Percentiles rank a stretch among this genome's conserved stretches.
These are phyloP conservation scores for Lagocephalus sceleratus DNA, from an alignment of 2,797 vertebrate genomes.

Conservation along the genomic window DNA sequence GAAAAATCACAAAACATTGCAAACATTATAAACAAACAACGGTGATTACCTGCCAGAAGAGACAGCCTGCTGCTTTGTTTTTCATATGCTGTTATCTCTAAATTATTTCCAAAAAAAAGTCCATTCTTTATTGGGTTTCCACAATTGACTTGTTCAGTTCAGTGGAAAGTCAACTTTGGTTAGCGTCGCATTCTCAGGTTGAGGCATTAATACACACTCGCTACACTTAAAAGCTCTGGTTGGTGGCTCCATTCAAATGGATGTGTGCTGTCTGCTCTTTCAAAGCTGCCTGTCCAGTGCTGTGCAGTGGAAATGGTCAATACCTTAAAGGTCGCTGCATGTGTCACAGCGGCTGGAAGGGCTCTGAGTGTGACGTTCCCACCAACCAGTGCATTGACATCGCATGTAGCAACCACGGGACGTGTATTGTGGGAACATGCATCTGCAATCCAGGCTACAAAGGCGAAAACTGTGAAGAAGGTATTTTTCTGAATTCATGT, in stretches of 20 bases:
- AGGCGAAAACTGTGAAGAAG: constrained; percentile 83
- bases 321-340: constrained; percentile 97
- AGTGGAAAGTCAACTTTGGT: not conserved
- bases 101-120: too few relatives aligned
- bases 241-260: constrained; percentile 51
- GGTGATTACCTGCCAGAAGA: too few relatives aligned
- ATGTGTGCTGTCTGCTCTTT: constrained; percentile 59
- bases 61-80: too few relatives aligned
- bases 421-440: constrained; percentile 95
- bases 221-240: constrained; percentile 45
- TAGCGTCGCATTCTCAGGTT: constrained; percentile 24
- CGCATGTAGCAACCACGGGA: constrained; percentile 92
- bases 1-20: too few relatives aligned
- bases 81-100: too few relatives aligned
- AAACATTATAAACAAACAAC: too few relatives aligned
- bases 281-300: constrained; percentile 92
- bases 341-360: constrained; percentile 99
- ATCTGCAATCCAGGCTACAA: constrained; percentile 95
- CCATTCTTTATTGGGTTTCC: too few relatives aligned
- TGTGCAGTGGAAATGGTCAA: constrained; percentile 97
- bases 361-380: constrained; percentile 92
- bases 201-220: constrained; percentile 14
- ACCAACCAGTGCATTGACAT: constrained; percentile 95
- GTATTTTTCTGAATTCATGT: constrained; percentile 46
- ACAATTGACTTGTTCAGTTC: too few relatives aligned